Percentiles rank a stretch among this genome's conserved stretches.
These are phyloP conservation scores for Aphaenogaster ashmeadi DNA, from an alignment of 1,140 invertebrate genomes.

Conservation along the genomic window DNA sequence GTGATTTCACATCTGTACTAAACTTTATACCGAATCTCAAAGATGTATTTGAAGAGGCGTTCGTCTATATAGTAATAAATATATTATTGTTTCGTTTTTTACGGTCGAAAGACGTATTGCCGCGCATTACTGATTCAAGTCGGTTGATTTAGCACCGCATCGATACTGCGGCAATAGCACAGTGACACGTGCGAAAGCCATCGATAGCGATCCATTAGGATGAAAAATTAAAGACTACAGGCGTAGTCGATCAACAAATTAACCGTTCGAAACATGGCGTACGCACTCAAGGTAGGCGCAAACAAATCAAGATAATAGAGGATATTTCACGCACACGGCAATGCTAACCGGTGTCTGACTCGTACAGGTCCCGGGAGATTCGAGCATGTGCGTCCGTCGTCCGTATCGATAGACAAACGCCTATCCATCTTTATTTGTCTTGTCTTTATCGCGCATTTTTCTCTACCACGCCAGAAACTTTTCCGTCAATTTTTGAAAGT, in stretches of 20 bases:
- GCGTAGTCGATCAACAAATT: constrained; percentile 34
- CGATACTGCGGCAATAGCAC: not conserved
- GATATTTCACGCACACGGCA: constrained; percentile 80
- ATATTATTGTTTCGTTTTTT: not conserved
- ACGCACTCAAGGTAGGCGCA: constrained; percentile 49
- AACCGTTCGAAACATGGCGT: constrained; percentile 60
- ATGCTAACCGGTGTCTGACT: constrained; percentile 82
- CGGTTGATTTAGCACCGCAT: not conserved
- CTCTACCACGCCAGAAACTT: not conserved
- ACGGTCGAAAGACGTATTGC: not conserved
- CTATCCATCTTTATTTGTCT: constrained; percentile 62
- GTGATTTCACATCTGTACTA: constrained; percentile 3
- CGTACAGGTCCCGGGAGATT: constrained; percentile 75
- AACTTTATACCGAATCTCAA: not conserved
- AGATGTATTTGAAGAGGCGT: not conserved
- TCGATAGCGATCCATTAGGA: constrained; percentile 69
- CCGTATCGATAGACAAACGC: constrained; percentile 79
- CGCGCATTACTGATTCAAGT: not conserved
- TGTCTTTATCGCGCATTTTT: constrained; percentile 15
- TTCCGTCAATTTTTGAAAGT: constrained; percentile 46
- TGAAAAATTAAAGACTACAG: constrained; percentile 72
- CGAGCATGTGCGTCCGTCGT: constrained; percentile 70
- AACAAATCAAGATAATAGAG: constrained; percentile 84
- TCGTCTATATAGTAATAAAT: not conserved
- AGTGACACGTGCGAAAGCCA: constrained; percentile 46